Evolutionary conservation across 2,888 invertebrate species (phyloP).

Genomic region (Drosophila anomalata): DNA sequence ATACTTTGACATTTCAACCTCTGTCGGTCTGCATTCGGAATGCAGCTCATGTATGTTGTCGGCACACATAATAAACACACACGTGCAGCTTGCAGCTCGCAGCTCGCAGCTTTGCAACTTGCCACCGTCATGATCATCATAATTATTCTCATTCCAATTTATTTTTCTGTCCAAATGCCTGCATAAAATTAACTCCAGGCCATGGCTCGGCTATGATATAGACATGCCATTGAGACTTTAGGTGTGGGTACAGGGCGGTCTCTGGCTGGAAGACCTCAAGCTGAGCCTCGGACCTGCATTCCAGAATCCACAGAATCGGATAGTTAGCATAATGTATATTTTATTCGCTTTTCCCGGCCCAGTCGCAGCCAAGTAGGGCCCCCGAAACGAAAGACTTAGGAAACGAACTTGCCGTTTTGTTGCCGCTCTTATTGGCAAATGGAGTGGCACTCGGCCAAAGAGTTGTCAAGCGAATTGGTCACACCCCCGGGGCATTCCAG

Average conservation of each 20-base stretch:
- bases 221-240: constrained; percentile 6
- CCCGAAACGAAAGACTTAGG: constrained; percentile 45
- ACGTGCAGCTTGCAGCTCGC: too few species aligned
- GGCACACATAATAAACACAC: too few species aligned
- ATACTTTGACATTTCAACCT: constrained; percentile 51
- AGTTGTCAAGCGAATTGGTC: constrained; percentile 10
- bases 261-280: background rate
- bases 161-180: constrained; percentile 58
- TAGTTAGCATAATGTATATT: background rate
- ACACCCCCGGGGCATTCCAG: constrained; percentile 3
- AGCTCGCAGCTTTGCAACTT: background rate
- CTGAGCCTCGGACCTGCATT: background rate
- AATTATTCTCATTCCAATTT: constrained; percentile 52
- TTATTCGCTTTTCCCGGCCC: background rate
- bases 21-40: constrained; percentile 22
- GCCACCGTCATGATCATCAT: constrained; percentile 39
- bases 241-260: background rate
- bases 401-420: constrained; percentile 41
- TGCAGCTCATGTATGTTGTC: constrained; percentile 13
- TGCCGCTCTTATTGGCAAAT: constrained; percentile 54
- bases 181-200: constrained; percentile 60
- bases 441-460: constrained; percentile 17
- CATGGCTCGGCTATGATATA: constrained; percentile 17
- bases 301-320: background rate
- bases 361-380: background rate